A percentile compares a stretch with the other conserved stretches of the same genome.
phyloP scores from a whole-genome alignment of 2,888 invertebrate species.

The Pachymerium ferrugineum region DNA sequence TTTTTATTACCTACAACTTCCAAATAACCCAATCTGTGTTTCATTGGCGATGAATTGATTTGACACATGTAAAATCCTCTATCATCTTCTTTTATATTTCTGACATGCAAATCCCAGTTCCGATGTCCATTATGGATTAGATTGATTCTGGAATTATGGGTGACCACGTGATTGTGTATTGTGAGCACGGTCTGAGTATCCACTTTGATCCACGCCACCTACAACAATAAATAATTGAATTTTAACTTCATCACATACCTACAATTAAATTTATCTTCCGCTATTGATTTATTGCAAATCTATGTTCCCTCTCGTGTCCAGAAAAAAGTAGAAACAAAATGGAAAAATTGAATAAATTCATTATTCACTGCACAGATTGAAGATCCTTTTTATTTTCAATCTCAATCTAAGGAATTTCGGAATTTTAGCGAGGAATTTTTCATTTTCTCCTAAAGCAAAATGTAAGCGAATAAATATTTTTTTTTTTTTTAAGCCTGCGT shows the following conservation, averaged over 20 bases:
- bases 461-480: too few relatives aligned
- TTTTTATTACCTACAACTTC: constrained; percentile 34
- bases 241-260: not conserved
- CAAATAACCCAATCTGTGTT: constrained; percentile 31
- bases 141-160: constrained; percentile 78
- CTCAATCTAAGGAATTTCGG: too few relatives aligned
- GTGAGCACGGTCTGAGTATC: constrained; percentile 88
- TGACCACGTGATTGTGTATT: constrained; percentile 85
- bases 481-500: too few relatives aligned
- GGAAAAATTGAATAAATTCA: too few relatives aligned
- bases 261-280: not conserved
- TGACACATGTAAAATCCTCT: constrained; percentile 91
- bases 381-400: too few relatives aligned
- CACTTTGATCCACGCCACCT: constrained; percentile 90
- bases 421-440: too few relatives aligned
- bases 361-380: too few relatives aligned
- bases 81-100: constrained; percentile 59
- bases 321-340: too few relatives aligned
- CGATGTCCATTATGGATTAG: constrained; percentile 35
- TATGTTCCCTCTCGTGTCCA: not conserved
- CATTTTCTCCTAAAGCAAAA: too few relatives aligned
- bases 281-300: not conserved
- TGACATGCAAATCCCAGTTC: constrained; percentile 36
- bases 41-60: constrained; percentile 44
- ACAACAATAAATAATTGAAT: constrained; percentile 40